These are phyloP conservation scores for Tylochromis polylepis DNA, from an alignment of 2,113 vertebrate genomes.

Conservation along the genomic window DNA sequence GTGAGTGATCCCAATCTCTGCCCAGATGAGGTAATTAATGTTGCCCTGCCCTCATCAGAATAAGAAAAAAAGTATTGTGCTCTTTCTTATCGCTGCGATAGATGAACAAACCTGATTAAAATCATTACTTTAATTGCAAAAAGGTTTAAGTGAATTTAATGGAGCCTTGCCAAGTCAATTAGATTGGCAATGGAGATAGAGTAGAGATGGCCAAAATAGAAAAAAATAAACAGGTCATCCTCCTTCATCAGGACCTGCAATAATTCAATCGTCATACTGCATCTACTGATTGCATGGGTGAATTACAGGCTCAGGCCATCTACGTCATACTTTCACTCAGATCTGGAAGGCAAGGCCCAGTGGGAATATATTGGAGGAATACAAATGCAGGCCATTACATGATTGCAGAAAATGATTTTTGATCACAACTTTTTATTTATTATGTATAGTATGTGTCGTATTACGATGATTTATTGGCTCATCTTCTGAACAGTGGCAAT, in stretches of 20 bases:
- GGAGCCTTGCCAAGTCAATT: conserved; percentile 47
- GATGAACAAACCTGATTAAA: conserved; percentile 46
- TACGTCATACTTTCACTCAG: neutral
- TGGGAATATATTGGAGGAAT: neutral
- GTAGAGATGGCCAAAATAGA: neutral
- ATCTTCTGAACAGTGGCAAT: neutral
- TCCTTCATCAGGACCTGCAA: conserved; percentile 15
- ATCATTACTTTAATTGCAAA: conserved; percentile 59
- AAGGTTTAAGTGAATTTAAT: conserved; percentile 56
- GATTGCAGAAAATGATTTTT: neutral
- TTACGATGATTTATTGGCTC: neutral
- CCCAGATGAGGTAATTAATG: conserved; percentile 51
- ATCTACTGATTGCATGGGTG: conserved; percentile 39
- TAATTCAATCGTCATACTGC: conserved; percentile 47
- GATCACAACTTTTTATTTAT: neutral
- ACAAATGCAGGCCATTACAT: neutral
- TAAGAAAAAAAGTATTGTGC: conserved; percentile 4
- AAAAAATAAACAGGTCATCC: conserved; percentile 24
- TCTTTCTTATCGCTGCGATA: conserved; percentile 22
- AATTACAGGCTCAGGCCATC: neutral
- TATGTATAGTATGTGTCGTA: neutral
- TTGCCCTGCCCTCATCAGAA: conserved; percentile 39
- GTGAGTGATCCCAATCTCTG: conserved; percentile 20
- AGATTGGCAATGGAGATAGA: conserved; percentile 18
- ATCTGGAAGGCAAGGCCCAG: neutral